A percentile compares a stretch with the other conserved stretches of the same genome.
Conservation (phyloP, 1,140 invertebrate species). For the Archivesica marissinica region DNA sequence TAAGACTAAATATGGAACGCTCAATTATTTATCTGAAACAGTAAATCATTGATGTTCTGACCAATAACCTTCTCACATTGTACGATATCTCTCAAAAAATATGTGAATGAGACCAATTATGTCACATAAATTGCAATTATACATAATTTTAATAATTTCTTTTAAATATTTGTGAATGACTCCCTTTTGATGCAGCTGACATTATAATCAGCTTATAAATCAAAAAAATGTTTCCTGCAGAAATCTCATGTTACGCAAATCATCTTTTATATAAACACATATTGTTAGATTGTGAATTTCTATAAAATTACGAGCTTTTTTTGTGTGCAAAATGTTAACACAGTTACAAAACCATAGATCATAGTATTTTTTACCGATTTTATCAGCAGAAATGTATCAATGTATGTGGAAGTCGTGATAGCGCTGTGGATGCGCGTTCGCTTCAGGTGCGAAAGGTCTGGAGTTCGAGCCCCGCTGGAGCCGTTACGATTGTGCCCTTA, state of each 20-base stretch:
- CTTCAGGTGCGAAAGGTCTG: no score
- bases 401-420: no score
- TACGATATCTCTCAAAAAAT: background rate
- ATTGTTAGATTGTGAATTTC: no score
- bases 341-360: no score
- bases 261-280: no score
- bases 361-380: no score
- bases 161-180: background rate
- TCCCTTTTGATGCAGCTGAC: background rate
- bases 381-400: no score
- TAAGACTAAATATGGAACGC: background rate
- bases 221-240: background rate
- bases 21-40: background rate
- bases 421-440: no score
- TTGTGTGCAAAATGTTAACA: no score
- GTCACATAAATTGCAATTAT: conserved; percentile 6
- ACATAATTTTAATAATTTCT: background rate
- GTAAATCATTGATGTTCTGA: background rate
- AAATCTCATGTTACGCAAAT: background rate
- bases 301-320: no score
- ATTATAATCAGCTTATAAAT: background rate
- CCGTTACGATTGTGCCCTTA: no score
- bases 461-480: no score
- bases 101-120: background rate
- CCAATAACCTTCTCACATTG: background rate